Evolutionary conservation across 2,113 vertebrate species (phyloP), one percentile per base, ranked within the genome.

Genomic region (Cyprinus carpio): DNA sequence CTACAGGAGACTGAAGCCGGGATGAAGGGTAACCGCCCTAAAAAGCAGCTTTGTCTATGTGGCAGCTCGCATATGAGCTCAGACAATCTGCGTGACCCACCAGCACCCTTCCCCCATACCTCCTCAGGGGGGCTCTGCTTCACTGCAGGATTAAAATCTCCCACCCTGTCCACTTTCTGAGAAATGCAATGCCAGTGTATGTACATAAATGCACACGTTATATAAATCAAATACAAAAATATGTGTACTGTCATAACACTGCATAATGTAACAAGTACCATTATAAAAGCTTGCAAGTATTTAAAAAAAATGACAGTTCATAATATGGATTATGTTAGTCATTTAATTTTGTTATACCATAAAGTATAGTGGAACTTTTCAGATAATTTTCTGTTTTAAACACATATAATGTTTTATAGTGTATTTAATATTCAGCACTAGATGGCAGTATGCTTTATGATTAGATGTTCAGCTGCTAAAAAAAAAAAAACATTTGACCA

Each of bases 41-140:
- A 49, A 85, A 81, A 81, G 43, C 84, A 86, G 78, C 25, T 54
- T 51, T 81, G 84, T 81, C 18, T 85, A 49, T 79, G 49, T 79
- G 64, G 37, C 49, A 78, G 75, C 49, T 74, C 31, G 11, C 25
- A 40, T 72, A 37, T 58, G 56, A 56, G 23, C 67, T 46, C 25
- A 64, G n/a, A 29, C 77, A 85, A 25, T 54, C 34, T 72, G 16
- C 15, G 31, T 83, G 81, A 56, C 27, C 54, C 67, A 62, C 20
- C 71, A 71, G 62, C 78, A 29, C 85, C 85, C 79, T 76, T 75
- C 78, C 79, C 79, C 78, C 79, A 75, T 56, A 20, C 69, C 20
- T 65, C 77, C 78, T 72, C 62, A 80, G 65, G 54, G 65, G 76
- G 75, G 71, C 54, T 58, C 31, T 78, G 75, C 18, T 79, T 60